Evolutionary conservation across 2,888 invertebrate species (phyloP).

Genomic region (Morpho helenor): DNA sequence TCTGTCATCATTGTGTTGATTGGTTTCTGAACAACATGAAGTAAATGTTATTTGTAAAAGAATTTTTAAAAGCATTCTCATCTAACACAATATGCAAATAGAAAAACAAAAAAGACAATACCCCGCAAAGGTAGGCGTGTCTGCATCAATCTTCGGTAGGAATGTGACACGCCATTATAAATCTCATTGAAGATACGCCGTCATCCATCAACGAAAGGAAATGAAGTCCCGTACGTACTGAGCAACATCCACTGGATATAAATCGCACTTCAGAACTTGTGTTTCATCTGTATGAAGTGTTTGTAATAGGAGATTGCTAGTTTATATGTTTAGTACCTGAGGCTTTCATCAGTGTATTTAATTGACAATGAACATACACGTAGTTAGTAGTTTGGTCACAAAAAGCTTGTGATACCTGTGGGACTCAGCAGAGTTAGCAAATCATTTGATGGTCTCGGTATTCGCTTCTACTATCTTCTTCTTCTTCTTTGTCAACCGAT

Average conservation of each 20-base stretch:
- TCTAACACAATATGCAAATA: slow-evolving; percentile 9
- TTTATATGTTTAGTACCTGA: background rate
- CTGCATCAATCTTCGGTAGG: slow-evolving; percentile 43
- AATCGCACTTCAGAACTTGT: slow-evolving; percentile 16
- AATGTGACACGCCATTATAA: slow-evolving; percentile 74
- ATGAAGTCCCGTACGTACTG: slow-evolving; percentile 50
- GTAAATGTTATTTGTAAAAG: no score
- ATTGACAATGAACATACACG: no score
- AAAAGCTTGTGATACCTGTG: no score
- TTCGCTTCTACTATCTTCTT: no score
- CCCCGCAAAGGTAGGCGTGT: slow-evolving; percentile 22
- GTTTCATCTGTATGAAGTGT: slow-evolving; percentile 8
- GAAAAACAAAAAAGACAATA: slow-evolving; percentile 4
- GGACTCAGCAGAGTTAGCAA: no score
- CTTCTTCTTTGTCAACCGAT: no score
- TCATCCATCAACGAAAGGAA: slow-evolving; percentile 74
- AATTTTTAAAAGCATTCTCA: slow-evolving; percentile 3
- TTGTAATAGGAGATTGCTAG: slow-evolving; percentile 7
- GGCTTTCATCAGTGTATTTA: no score
- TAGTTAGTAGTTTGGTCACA: no score
- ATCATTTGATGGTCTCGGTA: no score
- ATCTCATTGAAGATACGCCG: slow-evolving; percentile 73
- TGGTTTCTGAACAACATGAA: no score
- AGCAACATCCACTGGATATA: slow-evolving; percentile 20
- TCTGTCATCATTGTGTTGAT: no score